Evolutionary conservation across 64 coral and sea anemone genomes (phyloP).

Genomic region (Actinia tenebrosa): DNA sequence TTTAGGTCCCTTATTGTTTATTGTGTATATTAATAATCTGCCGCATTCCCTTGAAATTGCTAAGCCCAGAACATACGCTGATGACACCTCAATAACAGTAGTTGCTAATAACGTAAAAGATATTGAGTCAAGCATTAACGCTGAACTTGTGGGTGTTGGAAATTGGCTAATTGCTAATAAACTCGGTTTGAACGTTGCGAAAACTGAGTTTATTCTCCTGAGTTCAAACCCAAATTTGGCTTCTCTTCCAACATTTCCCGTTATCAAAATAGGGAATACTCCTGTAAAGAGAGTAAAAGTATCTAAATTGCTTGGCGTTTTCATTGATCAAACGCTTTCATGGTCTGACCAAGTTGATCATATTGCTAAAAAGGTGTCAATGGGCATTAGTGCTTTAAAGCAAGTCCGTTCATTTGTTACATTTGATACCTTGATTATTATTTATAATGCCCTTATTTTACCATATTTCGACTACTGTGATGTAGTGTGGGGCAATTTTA

Average conservation of each 20-base stretch:
- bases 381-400: slow-evolving; percentile 19
- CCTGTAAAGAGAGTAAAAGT: slow-evolving; percentile 16
- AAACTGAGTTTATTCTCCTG: slow-evolving; percentile 32
- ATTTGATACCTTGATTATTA: neutral
- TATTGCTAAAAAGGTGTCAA: slow-evolving; percentile 9
- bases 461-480: slow-evolving; percentile 33
- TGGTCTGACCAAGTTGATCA: slow-evolving; percentile 5
- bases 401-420: neutral
- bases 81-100: too few relatives aligned
- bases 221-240: slow-evolving; percentile 2
- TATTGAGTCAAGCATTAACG: slow-evolving; percentile 8
- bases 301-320: slow-evolving; percentile 18
- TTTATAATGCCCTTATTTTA: slow-evolving; percentile 1
- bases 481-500: slow-evolving; percentile 21
- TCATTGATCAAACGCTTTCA: slow-evolving; percentile 1
- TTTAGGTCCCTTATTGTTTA: too few relatives aligned
- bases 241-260: neutral
- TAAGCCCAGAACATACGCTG: too few relatives aligned
- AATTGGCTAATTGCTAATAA: slow-evolving; percentile 35
- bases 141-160: slow-evolving; percentile 16
- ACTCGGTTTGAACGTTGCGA: slow-evolving; percentile 29
- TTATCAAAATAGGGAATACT: neutral
- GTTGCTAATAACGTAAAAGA: neutral
- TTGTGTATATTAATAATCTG: neutral
- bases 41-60: too few relatives aligned